Conservation (phyloP, 2,888 invertebrate species). For the Malacosoma neustria region DNA sequence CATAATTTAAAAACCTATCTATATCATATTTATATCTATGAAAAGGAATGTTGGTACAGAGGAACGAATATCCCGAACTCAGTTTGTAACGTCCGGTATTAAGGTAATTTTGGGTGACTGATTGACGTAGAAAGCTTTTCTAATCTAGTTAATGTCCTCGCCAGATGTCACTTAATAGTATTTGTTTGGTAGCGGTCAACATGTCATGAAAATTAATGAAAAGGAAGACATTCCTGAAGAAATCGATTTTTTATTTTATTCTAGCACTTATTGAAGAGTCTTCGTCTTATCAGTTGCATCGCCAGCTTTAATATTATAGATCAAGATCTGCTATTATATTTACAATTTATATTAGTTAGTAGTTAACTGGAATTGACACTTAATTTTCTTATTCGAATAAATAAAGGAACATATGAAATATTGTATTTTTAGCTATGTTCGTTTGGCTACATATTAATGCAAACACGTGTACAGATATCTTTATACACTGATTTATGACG, state of each 20-base stretch:
- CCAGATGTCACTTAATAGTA: conserved; percentile 1
- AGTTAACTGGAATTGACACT: too few species aligned
- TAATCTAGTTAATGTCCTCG: conserved; percentile 4
- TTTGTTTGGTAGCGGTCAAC: background rate
- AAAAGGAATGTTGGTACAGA: background rate
- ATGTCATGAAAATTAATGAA: background rate
- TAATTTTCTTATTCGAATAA: too few species aligned
- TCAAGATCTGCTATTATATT: background rate
- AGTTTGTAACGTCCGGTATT: conserved; percentile 5
- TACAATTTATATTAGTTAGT: background rate
- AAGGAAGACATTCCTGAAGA: too few species aligned
- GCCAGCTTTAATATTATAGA: background rate
- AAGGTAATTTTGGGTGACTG: conserved; percentile 1
- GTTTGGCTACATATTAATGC: too few species aligned
- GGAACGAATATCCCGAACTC: conserved; percentile 11
- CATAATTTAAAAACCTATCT: too few species aligned
- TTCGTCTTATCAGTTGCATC: background rate
- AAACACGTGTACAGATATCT: too few species aligned
- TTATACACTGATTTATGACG: too few species aligned
- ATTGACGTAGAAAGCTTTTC: conserved; percentile 5
- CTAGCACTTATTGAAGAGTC: background rate
- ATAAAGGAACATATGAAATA: too few species aligned
- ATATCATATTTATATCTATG: too few species aligned
- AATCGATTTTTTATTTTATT: background rate
- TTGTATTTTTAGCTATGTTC: too few species aligned